Base-by-base conservation (phyloP, 2,888 invertebrate genomes). In the Drosophila hamatofila region DNA sequence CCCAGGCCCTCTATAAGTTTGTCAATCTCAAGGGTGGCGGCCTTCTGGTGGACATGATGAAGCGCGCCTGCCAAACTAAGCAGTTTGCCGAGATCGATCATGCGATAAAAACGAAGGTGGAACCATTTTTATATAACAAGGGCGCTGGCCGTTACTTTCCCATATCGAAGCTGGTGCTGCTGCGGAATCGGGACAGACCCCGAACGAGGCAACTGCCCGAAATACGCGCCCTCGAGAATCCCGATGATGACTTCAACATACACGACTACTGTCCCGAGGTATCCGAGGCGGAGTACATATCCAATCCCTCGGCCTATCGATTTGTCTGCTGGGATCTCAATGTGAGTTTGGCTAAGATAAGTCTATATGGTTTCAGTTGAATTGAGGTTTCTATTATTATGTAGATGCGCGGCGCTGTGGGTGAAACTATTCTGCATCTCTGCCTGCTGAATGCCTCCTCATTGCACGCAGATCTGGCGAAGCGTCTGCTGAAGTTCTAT, bases 11-110 rank as follows among this genome's bases (percentile, higher is more conserved):
- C 57, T 98, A 98, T 91, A 97, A 97, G 91, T 94, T 98, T 52
- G 96, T 97, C 8, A 97, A 98, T 93, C 93, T 98, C 61, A 98
- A 98, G 95, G 98, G 98, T 75, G 97, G 97, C 30, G 99, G 98
- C 61, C 94, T 97, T n/a, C 93, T 98, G 27, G 97, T 98, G 11
- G 97, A 98, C 90, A 95, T 98, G 94, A 97, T 97, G 97, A 97
- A 98, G 92, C 94, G 97, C 79, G 97, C 98, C 0, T 95, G 96
- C 2, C 97, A 97, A 90, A 97, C 96, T 79, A 98, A 98, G 92
- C 97, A 97, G 91, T 97, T 95, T 87, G 97, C 97, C 0, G 97
- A 98, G 93, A 94, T 98, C 72, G 98, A 98, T 92, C 97, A 98
- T 92, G 97, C 97, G 0, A 97, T 99, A 64, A 96, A 97, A 92